Conservation (phyloP, 2,113 vertebrate genomes). For the Rhynchopsitta pachyrhyncha region DNA sequence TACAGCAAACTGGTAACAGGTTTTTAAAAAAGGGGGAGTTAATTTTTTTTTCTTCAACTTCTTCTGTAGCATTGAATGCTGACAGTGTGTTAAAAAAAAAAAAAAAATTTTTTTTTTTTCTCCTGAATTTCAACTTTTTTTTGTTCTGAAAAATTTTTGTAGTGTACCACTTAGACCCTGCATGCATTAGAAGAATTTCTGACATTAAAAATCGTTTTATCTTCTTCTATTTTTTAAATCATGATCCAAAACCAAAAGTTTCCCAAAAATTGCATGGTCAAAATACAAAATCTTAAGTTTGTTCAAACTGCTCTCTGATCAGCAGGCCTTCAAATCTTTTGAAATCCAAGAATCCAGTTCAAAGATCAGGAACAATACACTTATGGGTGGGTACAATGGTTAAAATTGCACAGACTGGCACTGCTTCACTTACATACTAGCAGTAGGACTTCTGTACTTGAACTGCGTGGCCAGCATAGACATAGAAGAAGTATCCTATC, state of each 20-base stretch:
- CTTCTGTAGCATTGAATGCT: not conserved
- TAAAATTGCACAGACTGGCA: not conserved
- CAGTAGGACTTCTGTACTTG: not conserved
- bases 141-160: not conserved
- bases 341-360: not conserved
- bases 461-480: accelerated
- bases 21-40: not conserved
- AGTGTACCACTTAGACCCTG: not conserved
- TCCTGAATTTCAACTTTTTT: not conserved
- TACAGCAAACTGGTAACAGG: not conserved
- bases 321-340: not conserved
- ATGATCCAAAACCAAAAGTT: not conserved
- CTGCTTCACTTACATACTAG: not conserved
- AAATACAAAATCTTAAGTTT: not conserved
- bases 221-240: not conserved
- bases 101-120: not conserved
- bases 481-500: not conserved
- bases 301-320: not conserved
- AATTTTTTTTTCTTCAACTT: not conserved
- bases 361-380: not conserved
- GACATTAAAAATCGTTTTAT: not conserved
- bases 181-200: not conserved
- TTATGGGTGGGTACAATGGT: not conserved
- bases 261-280: not conserved
- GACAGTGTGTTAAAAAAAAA: not conserved